phyloP scores from a whole-genome alignment of 2,113 vertebrate genomes.

The Indicator maculatus region DNA sequence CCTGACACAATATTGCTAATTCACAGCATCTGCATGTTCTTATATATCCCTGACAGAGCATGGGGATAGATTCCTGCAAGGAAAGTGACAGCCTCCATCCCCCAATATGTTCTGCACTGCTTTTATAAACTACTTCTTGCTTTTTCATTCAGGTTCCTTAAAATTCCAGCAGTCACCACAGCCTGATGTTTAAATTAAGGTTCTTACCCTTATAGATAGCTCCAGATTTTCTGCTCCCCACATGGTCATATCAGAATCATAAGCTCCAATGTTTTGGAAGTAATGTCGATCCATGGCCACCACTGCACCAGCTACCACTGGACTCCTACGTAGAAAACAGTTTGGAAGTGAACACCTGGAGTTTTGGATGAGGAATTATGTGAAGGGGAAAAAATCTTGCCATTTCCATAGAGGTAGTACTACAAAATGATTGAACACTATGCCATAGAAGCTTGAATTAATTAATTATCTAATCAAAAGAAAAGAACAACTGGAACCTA shows the following conservation, averaged over 20 bases:
- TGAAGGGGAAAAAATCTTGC: neutral
- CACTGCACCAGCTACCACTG: constrained; percentile 81
- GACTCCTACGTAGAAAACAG: constrained; percentile 77
- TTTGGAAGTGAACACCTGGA: neutral
- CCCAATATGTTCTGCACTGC: neutral
- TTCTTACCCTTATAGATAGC: constrained; percentile 87
- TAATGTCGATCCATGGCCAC: constrained; percentile 85
- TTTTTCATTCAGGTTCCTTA: neutral
- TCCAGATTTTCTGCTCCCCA: constrained; percentile 86
- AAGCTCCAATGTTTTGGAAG: constrained; percentile 88
- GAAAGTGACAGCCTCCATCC: neutral
- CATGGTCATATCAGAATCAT: constrained; percentile 83
- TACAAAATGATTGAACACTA: neutral
- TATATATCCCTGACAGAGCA: neutral
- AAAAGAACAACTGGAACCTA: neutral
- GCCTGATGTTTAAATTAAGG: neutral
- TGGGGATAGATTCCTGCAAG: neutral
- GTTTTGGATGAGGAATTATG: neutral
- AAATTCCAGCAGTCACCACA: neutral
- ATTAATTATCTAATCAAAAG: neutral
- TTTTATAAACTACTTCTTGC: neutral
- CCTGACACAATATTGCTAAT: neutral
- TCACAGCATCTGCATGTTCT: neutral
- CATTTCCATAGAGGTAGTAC: neutral
- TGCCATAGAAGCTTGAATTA: neutral